phyloP scores from a whole-genome alignment of 2,113 vertebrate genomes.

The Sylvia atricapilla region DNA sequence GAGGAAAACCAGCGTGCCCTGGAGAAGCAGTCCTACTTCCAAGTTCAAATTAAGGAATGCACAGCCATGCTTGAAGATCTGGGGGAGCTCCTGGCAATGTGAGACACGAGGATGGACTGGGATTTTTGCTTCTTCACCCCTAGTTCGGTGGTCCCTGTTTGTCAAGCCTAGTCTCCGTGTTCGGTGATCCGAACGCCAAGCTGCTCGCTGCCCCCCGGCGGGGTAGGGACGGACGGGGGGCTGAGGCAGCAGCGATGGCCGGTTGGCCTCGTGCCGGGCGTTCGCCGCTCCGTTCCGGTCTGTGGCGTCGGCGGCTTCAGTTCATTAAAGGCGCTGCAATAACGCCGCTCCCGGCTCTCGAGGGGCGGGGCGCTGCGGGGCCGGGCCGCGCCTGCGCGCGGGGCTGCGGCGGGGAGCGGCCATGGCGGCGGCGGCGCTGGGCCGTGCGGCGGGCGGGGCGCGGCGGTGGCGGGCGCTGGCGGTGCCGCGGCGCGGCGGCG shows the following conservation, averaged over 20 bases:
- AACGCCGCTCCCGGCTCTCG: background rate
- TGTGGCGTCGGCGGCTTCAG: accelerated
- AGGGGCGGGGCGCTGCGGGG: background rate
- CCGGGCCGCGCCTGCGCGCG: background rate
- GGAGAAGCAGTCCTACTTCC: slow-evolving; percentile 52
- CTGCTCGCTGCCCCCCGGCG: background rate
- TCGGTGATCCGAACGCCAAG: background rate
- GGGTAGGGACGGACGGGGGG: accelerated
- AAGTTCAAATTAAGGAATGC: slow-evolving; percentile 36
- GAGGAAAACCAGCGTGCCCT: slow-evolving; percentile 38
- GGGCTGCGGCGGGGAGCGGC: background rate
- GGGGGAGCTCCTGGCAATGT: slow-evolving; percentile 57
- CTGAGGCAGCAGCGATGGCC: too few species aligned
- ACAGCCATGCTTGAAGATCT: slow-evolving; percentile 1
- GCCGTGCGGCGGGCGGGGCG: too few species aligned
- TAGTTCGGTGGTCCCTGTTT: background rate
- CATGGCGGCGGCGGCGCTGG: background rate
- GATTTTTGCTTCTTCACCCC: background rate
- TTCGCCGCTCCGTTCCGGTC: background rate
- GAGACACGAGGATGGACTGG: background rate
- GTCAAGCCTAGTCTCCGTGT: accelerated
- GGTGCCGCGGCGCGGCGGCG: too few species aligned
- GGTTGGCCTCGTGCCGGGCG: background rate
- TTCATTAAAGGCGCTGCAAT: background rate
- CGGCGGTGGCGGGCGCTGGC: too few species aligned